phyloP scores from a whole-genome alignment of 2,113 vertebrate genomes.

The Dolichallabes microphthalmus region DNA sequence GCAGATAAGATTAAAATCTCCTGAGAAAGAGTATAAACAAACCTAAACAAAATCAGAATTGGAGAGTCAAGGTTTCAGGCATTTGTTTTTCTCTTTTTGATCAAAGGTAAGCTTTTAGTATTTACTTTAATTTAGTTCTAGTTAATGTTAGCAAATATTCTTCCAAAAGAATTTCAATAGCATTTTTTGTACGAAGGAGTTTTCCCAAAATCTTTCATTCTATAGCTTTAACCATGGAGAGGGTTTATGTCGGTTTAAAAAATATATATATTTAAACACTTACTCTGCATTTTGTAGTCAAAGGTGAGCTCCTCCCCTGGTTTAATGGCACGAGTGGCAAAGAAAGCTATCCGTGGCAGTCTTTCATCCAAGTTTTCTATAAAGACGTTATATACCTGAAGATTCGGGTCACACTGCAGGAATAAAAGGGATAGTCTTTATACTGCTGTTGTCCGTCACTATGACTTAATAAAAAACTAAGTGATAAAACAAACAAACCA shows the following conservation, averaged over 20 bases:
- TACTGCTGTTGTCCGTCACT: background rate
- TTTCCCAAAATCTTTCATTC: background rate
- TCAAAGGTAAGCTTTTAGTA: background rate
- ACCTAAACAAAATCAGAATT: background rate
- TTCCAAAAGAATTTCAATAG: background rate
- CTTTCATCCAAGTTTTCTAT: conserved; percentile 81
- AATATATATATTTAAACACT: conserved; percentile 22
- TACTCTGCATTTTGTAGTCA: conserved; percentile 85
- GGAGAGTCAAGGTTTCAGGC: background rate
- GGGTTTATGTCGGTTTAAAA: background rate
- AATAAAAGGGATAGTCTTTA: conserved; percentile 2
- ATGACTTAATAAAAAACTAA: background rate
- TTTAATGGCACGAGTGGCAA: conserved; percentile 74
- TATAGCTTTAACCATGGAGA: background rate
- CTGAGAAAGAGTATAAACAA: background rate
- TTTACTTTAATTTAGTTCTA: background rate
- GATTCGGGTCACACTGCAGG: conserved; percentile 79
- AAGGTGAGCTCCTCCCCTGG: conserved; percentile 84
- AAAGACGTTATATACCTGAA: conserved; percentile 85
- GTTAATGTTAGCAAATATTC: background rate
- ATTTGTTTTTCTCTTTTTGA: background rate
- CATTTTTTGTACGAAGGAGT: background rate
- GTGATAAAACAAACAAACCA: background rate
- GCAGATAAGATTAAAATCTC: background rate
- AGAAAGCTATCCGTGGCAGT: conserved; percentile 81